A percentile compares a stretch with the other conserved stretches of the same genome.
Evolutionary conservation across 2,113 vertebrate species (phyloP).

Genomic region (Pluvialis apricaria): DNA sequence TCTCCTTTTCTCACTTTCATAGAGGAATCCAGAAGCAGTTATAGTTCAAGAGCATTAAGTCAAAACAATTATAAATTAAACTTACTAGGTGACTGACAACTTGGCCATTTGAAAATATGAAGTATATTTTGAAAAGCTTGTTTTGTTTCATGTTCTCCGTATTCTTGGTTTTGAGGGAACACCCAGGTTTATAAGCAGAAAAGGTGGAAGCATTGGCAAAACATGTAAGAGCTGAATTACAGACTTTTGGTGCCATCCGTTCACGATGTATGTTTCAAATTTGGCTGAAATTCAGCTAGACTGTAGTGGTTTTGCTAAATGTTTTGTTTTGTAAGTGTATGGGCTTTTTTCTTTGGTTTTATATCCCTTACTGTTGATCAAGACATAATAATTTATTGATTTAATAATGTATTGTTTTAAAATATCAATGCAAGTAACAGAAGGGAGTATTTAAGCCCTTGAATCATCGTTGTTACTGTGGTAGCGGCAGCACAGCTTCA

Average conservation of each 20-base stretch:
- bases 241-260: neutral
- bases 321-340: neutral
- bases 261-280: accelerated
- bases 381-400: neutral
- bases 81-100: neutral
- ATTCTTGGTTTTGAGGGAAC: neutral
- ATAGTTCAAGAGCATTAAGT: neutral
- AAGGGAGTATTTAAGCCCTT: neutral
- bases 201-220: neutral
- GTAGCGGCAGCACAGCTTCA: neutral
- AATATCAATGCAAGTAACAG: neutral
- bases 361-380: neutral
- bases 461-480: neutral
- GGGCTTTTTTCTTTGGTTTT: neutral
- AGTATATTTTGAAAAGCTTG: neutral
- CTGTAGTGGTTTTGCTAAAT: neutral
- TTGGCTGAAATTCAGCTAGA: too few relatives aligned
- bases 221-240: too few relatives aligned
- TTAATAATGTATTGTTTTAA: neutral
- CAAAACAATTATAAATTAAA: neutral
- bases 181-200: neutral
- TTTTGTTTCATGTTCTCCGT: neutral
- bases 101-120: neutral
- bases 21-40: neutral
- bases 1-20: neutral